Base-by-base conservation (phyloP, 2,888 invertebrate genomes). In the Nephrocerus scutellatus region DNA sequence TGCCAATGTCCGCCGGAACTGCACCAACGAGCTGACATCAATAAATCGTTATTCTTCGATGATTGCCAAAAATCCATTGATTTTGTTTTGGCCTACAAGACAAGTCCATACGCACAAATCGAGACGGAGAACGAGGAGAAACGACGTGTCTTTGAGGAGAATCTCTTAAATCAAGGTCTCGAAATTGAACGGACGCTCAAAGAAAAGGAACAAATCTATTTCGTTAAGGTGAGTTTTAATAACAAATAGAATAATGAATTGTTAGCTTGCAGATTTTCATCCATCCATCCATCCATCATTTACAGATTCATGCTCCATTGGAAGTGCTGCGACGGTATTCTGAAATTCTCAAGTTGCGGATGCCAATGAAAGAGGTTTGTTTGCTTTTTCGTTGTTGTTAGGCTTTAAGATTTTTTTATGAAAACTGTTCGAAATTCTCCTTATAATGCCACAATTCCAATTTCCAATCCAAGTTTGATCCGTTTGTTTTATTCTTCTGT, bases 361-460 rank as follows among this genome's bases (percentile, higher is more conserved):
- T 93, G 84, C 92, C 93, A 4, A 93, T 95, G 88, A 89, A 84
- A 75, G 84, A 82, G 74, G 79, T 86, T 61, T 59, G 63, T 63
- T 21, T 61, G 79, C 78, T 74, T 77, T 56, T 74, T 77, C 50
- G 75, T 74, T 3, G 55, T 78, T 19, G 71, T n/a, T n/a, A n/a
- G n/a, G n/a, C n/a, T n/a, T n/a, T n/a, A n/a, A n/a, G n/a, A 6
- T 28, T 2, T 22, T 34, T 21, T 21, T 37, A 26, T 36, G 34
- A n/a, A 18, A 15, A 32, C 12, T 35, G 23, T 30, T 24, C 14
- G 28, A 26, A 23, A 24, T 29, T 30, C 13, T 6, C 22, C 24
- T 38, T n/a, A n/a, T n/a, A n/a, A n/a, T n/a, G n/a, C n/a, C n/a
- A n/a, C n/a, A n/a, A n/a, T n/a, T n/a, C n/a, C n/a, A n/a, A n/a